Evolutionary conservation across 92 coral and sea anemone genomes (phyloP).

Genomic region (Siderastrea radians): DNA sequence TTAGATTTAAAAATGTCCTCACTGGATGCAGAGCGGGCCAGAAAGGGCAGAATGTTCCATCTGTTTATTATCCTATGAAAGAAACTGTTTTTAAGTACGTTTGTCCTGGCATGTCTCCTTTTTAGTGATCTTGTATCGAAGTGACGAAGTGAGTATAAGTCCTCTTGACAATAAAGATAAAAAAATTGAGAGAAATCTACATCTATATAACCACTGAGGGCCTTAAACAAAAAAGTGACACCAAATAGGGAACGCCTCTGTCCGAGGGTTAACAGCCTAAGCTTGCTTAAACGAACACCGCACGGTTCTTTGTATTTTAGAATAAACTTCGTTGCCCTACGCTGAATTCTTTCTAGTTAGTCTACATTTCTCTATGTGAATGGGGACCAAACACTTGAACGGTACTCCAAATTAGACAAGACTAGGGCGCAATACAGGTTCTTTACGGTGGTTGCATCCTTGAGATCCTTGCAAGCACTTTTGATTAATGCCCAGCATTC

Average conservation of each 20-base stretch:
- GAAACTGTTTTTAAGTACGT: no score
- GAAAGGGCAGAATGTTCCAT: no score
- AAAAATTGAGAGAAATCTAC: slow-evolving; percentile 9
- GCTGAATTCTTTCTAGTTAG: slow-evolving; percentile 46
- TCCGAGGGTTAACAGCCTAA: slow-evolving; percentile 20
- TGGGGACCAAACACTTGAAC: slow-evolving; percentile 48
- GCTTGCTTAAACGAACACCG: slow-evolving; percentile 4
- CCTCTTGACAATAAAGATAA: slow-evolving; percentile 16
- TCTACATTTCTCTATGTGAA: slow-evolving; percentile 8
- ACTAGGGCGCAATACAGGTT: slow-evolving; percentile 48
- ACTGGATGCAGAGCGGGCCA: no score
- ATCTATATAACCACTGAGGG: slow-evolving; percentile 11
- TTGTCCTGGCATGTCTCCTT: no score
- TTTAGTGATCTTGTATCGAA: no score
- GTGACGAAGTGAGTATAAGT: background rate
- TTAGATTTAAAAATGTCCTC: no score
- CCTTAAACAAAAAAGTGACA: slow-evolving; percentile 13
- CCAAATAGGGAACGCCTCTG: background rate
- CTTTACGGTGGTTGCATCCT: slow-evolving; percentile 37
- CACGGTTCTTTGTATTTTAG: slow-evolving; percentile 18
- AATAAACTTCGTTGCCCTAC: slow-evolving; percentile 37
- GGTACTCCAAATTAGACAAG: slow-evolving; percentile 56
- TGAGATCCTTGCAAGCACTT: slow-evolving; percentile 41
- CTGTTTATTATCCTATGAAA: no score
- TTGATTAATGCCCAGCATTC: slow-evolving; percentile 36